Evolutionary conservation across 2,888 invertebrate species (phyloP).

Genomic region (Zaprionus bogoriensis): DNA sequence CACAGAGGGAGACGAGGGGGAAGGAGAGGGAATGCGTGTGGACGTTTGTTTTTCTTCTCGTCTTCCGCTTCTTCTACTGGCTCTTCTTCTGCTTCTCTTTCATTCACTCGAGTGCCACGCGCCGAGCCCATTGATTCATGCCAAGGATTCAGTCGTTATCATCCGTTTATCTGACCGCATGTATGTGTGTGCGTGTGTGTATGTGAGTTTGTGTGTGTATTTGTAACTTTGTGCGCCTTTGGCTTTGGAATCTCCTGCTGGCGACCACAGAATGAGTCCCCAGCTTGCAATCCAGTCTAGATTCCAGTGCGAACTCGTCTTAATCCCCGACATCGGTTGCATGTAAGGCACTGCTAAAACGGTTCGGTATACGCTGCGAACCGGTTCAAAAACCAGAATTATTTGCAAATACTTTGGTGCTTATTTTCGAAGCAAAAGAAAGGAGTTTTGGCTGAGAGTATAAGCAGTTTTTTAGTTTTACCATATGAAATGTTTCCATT

Average conservation of each 20-base stretch:
- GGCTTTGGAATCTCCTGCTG: slow-evolving; percentile 41
- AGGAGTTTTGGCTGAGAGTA: too few species aligned
- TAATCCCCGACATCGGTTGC: slow-evolving; percentile 12
- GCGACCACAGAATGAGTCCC: slow-evolving; percentile 55
- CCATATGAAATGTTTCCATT: too few species aligned
- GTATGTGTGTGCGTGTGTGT: not conserved
- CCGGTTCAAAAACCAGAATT: not conserved
- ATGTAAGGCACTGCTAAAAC: not conserved
- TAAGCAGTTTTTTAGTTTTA: too few species aligned
- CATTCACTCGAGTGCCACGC: slow-evolving; percentile 34
- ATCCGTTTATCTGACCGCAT: slow-evolving; percentile 40
- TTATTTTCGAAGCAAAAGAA: not conserved
- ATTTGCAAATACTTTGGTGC: not conserved
- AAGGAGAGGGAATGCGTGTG: slow-evolving; percentile 8
- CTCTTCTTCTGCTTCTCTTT: too few species aligned
- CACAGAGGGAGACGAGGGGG: not conserved
- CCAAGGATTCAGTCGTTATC: slow-evolving; percentile 40
- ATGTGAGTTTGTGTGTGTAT: not conserved
- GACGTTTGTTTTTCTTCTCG: not conserved
- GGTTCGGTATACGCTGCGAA: not conserved
- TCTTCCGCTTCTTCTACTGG: too few species aligned
- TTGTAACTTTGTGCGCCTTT: slow-evolving; percentile 36
- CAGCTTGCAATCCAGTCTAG: slow-evolving; percentile 41
- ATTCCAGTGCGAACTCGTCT: slow-evolving; percentile 15
- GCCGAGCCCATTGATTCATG: slow-evolving; percentile 49